Percentiles rank a stretch among this genome's conserved stretches.
Evolutionary conservation across 2,113 vertebrate genomes (phyloP).

Genomic region (Carassius carassius): DNA sequence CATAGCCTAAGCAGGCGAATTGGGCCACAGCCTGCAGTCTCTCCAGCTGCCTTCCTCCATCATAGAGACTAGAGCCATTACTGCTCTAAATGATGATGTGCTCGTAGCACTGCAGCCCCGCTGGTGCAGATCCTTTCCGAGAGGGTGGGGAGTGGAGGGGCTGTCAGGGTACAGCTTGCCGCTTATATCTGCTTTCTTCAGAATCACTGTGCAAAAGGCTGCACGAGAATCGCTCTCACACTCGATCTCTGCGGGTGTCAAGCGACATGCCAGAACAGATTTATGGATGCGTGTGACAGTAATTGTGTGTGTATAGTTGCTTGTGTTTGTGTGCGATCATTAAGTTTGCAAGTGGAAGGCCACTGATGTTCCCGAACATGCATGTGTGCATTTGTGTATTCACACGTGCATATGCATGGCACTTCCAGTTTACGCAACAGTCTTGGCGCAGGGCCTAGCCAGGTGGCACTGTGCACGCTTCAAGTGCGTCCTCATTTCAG

Average conservation of each 20-base stretch:
- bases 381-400: background rate
- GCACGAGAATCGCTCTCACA: background rate
- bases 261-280: conserved; percentile 24
- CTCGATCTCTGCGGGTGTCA: background rate
- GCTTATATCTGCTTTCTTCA: conserved; percentile 24
- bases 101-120: conserved; percentile 55
- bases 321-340: conserved; percentile 26
- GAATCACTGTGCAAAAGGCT: conserved; percentile 17
- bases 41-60: conserved; percentile 36
- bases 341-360: background rate
- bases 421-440: conserved; percentile 40
- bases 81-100: conserved; percentile 66
- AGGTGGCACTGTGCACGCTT: conserved; percentile 66
- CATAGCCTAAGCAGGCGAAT: background rate
- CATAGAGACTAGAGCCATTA: conserved; percentile 34
- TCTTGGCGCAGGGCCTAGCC: conserved; percentile 62
- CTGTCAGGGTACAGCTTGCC: conserved; percentile 37
- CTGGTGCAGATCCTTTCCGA: conserved; percentile 47
- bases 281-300: conserved; percentile 4
- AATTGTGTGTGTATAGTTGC: background rate
- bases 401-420: conserved; percentile 34
- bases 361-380: background rate
- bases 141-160: conserved; percentile 20
- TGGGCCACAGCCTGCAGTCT: conserved; percentile 14
- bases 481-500: conserved; percentile 60